Evolutionary conservation across 2,797 vertebrate genomes (phyloP), one percentile per base, ranked within the genome.

Genomic region (Pangasius sanitwongsei): DNA sequence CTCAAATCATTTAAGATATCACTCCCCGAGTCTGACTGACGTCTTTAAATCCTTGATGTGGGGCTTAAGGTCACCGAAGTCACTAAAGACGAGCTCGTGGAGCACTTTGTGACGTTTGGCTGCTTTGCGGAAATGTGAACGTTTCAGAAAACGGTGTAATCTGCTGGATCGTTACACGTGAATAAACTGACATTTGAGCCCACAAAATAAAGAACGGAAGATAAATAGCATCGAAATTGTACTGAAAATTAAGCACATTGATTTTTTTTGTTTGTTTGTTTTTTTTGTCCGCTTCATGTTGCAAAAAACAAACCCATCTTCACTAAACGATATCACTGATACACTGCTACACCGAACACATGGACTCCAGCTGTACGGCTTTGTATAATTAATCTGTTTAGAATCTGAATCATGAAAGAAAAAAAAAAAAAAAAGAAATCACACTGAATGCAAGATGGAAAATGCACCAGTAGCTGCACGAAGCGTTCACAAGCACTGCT

Each of bases 381-480:
- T 18, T 55, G 34, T 86, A 75, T 2, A 63, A 63, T 85, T 80
- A 34, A 34, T 63, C 87, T 72, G 69, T 85, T 77, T 61, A 37
- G 11, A 75, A 44, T 61, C 28, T 83, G 37, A 82, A 83, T 70
- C 61, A 80, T 87, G 18, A 18, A 31, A 34, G 18, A 18, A 25
- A 37, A 18, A 1, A 37, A 7, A 6, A 59, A 15, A 63, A 37
- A 6, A 61, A 25, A 61, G 37, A 83, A 78, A 65, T 63, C 28
- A 53, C 59, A 78, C 59, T 25, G 28, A 65, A 87, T 55, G 86
- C 61, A 69, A 2, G 67, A 55, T 57, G 67, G 16, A 37, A 85
- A 28, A n/a, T n/a, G 48, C 44, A 61, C 5, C 48, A 53, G 77
- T 53, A 65, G 75, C 41, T 80, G 86, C 61, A 65, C 11, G 55